These are phyloP conservation scores for Caprella mutica DNA, from an alignment of 2,888 invertebrate species.

Conservation along the genomic window DNA sequence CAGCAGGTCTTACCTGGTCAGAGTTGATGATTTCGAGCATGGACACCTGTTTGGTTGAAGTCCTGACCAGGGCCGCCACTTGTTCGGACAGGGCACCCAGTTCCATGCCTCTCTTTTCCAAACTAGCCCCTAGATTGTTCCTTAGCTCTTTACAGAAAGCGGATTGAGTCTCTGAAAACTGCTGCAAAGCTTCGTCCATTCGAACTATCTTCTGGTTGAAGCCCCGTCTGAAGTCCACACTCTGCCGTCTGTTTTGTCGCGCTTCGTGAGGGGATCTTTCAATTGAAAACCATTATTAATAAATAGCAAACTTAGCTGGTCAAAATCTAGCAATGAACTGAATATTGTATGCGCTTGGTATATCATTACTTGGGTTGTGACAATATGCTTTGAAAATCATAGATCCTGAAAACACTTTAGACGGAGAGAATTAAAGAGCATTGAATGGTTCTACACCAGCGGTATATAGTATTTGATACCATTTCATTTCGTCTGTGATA, in stretches of 20 bases:
- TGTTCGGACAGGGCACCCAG: constrained; percentile 35
- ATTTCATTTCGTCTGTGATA: no score
- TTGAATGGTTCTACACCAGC: no score
- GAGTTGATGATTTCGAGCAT: constrained; percentile 33
- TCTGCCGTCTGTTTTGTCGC: constrained; percentile 24
- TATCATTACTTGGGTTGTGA: no score
- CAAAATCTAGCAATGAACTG: background rate
- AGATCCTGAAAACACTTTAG: no score
- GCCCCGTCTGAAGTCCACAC: constrained; percentile 27
- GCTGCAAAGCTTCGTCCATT: constrained; percentile 32
- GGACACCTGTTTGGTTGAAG: constrained; percentile 33
- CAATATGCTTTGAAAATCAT: no score
- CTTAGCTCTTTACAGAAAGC: constrained; percentile 33
- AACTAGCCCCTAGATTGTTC: constrained; percentile 32
- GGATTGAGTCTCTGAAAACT: constrained; percentile 32
- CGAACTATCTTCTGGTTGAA: constrained; percentile 32
- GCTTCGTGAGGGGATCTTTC: constrained; percentile 10
- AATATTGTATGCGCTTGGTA: no score
- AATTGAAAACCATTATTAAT: background rate
- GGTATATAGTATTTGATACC: no score
- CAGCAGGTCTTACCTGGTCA: constrained; percentile 32
- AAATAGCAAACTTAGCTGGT: background rate
- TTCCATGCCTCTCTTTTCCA: constrained; percentile 35
- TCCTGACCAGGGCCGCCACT: constrained; percentile 35
- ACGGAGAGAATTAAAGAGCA: background rate